phyloP scores from a whole-genome alignment of 2,888 invertebrate genomes.

The Melipona bicolor region DNA sequence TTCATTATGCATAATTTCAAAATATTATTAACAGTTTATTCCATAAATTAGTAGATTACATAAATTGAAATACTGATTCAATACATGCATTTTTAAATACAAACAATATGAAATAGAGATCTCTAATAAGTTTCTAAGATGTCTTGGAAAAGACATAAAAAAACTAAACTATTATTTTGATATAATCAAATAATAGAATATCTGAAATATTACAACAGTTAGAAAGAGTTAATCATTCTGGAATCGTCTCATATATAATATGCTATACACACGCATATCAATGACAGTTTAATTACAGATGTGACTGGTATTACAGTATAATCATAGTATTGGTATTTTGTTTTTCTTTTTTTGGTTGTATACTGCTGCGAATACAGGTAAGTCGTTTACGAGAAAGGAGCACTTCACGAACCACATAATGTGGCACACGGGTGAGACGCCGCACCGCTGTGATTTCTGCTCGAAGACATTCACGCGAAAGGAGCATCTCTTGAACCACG shows the following conservation, averaged over 20 bases:
- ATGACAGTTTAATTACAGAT: slow-evolving; percentile 5
- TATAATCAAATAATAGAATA: neutral
- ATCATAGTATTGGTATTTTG: slow-evolving; percentile 45
- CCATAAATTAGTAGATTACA: too few species aligned
- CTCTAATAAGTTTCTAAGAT: too few species aligned
- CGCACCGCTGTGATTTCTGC: slow-evolving; percentile 92
- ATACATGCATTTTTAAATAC: too few species aligned
- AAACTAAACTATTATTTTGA: neutral
- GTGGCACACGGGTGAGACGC: slow-evolving; percentile 94
- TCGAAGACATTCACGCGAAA: slow-evolving; percentile 92
- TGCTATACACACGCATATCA: neutral
- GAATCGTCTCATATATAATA: slow-evolving; percentile 58
- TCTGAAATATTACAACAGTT: neutral
- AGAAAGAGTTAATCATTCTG: slow-evolving; percentile 19
- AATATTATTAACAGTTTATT: neutral
- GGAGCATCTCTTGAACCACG: slow-evolving; percentile 91
- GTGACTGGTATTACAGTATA: slow-evolving; percentile 39
- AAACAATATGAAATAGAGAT: too few species aligned
- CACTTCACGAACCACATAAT: slow-evolving; percentile 96
- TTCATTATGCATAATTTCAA: neutral
- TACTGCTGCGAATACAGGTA: slow-evolving; percentile 83
- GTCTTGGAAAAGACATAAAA: neutral
- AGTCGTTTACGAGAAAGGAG: slow-evolving; percentile 94
- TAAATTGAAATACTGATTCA: too few species aligned
- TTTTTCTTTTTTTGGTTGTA: slow-evolving; percentile 46